phyloP scores from a whole-genome alignment of 2,888 invertebrate species.

The Drosophila gaucha region DNA sequence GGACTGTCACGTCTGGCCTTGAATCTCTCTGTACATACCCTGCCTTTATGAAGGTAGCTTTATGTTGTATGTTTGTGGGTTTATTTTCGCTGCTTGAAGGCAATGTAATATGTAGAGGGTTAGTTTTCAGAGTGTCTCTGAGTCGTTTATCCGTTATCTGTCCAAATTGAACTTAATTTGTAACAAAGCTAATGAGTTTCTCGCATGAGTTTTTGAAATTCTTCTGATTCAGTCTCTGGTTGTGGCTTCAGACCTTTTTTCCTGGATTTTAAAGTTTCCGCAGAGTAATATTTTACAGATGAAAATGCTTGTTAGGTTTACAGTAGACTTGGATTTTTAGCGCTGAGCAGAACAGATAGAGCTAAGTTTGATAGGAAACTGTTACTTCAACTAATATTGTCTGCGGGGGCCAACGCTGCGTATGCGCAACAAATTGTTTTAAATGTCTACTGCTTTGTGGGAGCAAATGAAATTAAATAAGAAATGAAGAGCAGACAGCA shows the following conservation, averaged over 20 bases:
- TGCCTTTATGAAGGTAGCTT: constrained; percentile 1
- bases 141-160: neutral
- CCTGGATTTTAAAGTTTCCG: constrained; percentile 42
- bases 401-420: too few species aligned
- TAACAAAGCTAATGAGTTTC: constrained; percentile 73
- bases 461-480: constrained; percentile 9
- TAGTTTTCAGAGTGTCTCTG: constrained; percentile 8
- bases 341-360: constrained; percentile 24
- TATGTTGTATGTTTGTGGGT: neutral
- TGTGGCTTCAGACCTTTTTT: constrained; percentile 23
- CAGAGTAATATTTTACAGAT: constrained; percentile 21
- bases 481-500: neutral
- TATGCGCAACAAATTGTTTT: constrained; percentile 44
- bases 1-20: constrained; percentile 21
- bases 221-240: constrained; percentile 21
- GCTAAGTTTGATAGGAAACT: constrained; percentile 16
- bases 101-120: too few species aligned
- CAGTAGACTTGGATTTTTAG: constrained; percentile 14
- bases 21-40: constrained; percentile 6
- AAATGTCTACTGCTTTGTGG: constrained; percentile 15
- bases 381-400: too few species aligned
- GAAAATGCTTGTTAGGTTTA: constrained; percentile 20
- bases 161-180: constrained; percentile 9
- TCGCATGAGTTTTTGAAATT: constrained; percentile 59
- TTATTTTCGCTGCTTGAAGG: too few species aligned